Conservation (phyloP, 2,888 invertebrate genomes). For the Pristionchus mayeri region DNA sequence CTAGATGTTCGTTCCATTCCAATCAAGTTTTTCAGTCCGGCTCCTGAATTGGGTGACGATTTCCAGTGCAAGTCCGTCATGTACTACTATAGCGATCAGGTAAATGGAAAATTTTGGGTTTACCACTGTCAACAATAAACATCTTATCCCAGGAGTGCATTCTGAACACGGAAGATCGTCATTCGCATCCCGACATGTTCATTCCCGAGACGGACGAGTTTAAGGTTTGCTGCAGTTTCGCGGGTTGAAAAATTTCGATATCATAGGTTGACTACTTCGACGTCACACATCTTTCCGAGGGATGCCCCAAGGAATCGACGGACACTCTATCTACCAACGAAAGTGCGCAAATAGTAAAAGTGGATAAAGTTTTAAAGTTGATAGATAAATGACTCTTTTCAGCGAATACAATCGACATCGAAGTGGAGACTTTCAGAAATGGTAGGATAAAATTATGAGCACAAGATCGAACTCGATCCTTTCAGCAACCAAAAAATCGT, state of each 20-base stretch:
- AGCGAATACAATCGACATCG: too few species aligned
- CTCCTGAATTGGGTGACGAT: slow-evolving; percentile 75
- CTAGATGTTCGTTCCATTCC: too few species aligned
- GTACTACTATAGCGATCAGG: slow-evolving; percentile 76
- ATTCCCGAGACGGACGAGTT: slow-evolving; percentile 74
- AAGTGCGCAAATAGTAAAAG: too few species aligned
- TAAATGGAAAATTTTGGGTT: neutral
- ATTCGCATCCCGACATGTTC: slow-evolving; percentile 75
- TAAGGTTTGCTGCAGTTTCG: slow-evolving; percentile 50
- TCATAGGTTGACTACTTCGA: slow-evolving; percentile 75
- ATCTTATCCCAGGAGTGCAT: slow-evolving; percentile 73
- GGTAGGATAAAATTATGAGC: too few species aligned
- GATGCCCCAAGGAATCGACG: too few species aligned
- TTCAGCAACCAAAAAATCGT: too few species aligned
- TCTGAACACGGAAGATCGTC: slow-evolving; percentile 74
- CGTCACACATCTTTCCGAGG: slow-evolving; percentile 68
- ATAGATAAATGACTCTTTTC: too few species aligned
- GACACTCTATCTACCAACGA: too few species aligned
- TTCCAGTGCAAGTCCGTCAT: slow-evolving; percentile 76
- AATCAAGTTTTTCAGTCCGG: slow-evolving; percentile 73
- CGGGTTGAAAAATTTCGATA: neutral
- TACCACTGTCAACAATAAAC: too few species aligned
- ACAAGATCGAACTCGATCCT: too few species aligned
- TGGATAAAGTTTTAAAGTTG: too few species aligned
- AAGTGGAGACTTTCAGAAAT: too few species aligned